Conservation (phyloP, 2,888 invertebrate species). For the Melipona bicolor region DNA sequence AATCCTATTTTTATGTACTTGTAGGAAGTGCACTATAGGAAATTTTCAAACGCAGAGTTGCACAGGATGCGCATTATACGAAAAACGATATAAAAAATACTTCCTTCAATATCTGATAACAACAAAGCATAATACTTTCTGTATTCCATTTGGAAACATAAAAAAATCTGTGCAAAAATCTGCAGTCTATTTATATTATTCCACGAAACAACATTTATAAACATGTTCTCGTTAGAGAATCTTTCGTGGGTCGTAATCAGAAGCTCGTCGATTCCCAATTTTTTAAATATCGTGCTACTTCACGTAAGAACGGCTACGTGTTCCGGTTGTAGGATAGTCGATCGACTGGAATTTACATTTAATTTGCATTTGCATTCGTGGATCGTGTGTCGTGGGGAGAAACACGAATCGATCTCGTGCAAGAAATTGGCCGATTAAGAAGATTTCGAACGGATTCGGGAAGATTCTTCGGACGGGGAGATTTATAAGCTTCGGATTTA, state of each 20-base stretch:
- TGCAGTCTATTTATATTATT: too few relatives aligned
- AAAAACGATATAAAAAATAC: too few relatives aligned
- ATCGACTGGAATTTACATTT: constrained; percentile 30
- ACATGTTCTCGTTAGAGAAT: too few relatives aligned
- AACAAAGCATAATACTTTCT: too few relatives aligned
- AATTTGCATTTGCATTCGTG: constrained; percentile 26
- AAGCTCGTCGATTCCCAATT: neutral
- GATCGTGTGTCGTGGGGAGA: neutral
- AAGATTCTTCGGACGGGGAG: neutral
- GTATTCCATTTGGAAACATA: too few relatives aligned
- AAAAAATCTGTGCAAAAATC: too few relatives aligned
- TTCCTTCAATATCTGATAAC: too few relatives aligned
- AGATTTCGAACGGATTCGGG: neutral
- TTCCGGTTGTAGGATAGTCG: neutral
- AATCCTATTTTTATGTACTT: too few relatives aligned
- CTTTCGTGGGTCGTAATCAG: neutral
- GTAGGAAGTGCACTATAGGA: too few relatives aligned
- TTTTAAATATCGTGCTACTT: neutral
- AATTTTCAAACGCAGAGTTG: too few relatives aligned
- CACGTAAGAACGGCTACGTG: neutral
- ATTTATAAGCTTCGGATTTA: neutral
- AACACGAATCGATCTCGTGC: constrained; percentile 10
- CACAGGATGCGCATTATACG: too few relatives aligned
- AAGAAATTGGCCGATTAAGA: constrained; percentile 18
- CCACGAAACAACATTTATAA: too few relatives aligned